Evolutionary conservation across 2,113 vertebrate genomes (phyloP), one percentile per base, ranked within the genome.

Genomic region (Poeciliopsis prolifica): DNA sequence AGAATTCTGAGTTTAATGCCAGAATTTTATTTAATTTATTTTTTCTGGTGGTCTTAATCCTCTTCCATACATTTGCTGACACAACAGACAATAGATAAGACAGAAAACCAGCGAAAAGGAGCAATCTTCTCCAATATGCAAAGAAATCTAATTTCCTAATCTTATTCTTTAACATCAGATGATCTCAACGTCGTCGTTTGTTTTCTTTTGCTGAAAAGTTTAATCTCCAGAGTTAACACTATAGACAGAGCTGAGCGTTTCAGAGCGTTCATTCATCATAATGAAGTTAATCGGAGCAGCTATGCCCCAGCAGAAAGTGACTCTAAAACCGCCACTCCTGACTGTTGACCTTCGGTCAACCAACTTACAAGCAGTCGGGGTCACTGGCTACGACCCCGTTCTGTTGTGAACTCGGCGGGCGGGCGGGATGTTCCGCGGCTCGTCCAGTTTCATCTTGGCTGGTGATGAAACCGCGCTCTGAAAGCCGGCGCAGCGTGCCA

Each of bases 301-400:
- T 42, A 74, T 4, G n/a, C 37, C 28, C 24, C 14, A 17, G 61
- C 37, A 48, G 33, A 67, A 72, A 74, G 40, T 62, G 70, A 1
- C 70, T 66, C 61, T 80, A 54, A 69, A 75, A 58, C 29, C n/a
- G 30, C 40, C 35, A 58, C 65, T 68, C 63, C 78, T 35, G 72
- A 82, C 76, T 74, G 68, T 42, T 89, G 86, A 90, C 92, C 90
- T 93, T 91, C 85, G 86, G 68, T 31, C 30, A 31, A 31, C 68
- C 30, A 68, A 68, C 63, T 70, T 70, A 68, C 74, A 62, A 73
- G 75, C 51, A 70, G 67, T 0, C 74, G 72, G 42, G 72, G 80
- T 84, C 83, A 67, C 83, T 79, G 64, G 11, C 90, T 86, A 87
- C 72, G 29, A 48, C 67, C 68, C 31, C 77, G 68, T 31, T 63